These are phyloP conservation scores for Equus przewalskii DNA, from an alignment of 2,113 vertebrate genomes.

Conservation along the genomic window DNA sequence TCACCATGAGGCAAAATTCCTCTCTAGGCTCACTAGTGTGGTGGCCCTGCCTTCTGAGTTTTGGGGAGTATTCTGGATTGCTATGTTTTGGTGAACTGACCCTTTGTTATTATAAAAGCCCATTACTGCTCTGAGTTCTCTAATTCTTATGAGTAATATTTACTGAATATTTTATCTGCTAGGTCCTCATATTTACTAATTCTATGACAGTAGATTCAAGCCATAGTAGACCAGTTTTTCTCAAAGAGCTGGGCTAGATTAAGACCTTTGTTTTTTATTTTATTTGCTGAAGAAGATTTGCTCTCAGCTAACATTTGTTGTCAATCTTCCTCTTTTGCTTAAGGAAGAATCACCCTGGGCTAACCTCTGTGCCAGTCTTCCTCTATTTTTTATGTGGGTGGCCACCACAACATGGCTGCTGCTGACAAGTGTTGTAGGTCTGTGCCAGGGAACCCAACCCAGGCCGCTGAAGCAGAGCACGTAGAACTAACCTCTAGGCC, in stretches of 20 bases:
- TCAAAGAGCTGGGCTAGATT: background rate
- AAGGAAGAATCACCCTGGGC: no score
- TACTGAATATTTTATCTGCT: background rate
- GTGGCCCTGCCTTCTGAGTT: background rate
- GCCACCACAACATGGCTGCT: no score
- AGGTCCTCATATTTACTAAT: background rate
- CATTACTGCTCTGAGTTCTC: background rate
- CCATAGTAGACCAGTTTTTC: background rate
- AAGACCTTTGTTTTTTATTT: background rate
- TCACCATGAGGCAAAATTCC: background rate
- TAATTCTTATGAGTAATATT: background rate
- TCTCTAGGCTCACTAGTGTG: background rate
- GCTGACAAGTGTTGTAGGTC: no score
- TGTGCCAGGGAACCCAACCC: no score
- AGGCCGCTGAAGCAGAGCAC: no score
- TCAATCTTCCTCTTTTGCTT: no score
- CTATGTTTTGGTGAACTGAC: background rate
- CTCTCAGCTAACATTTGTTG: no score
- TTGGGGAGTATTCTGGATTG: background rate
- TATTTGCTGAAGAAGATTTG: no score
- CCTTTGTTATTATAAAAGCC: background rate
- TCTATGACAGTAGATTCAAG: background rate
- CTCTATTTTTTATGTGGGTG: no score
- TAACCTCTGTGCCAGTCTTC: no score
- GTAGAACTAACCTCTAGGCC: no score